phyloP scores from a whole-genome alignment of 2,888 invertebrate species.

The Sepiola atlantica region DNA sequence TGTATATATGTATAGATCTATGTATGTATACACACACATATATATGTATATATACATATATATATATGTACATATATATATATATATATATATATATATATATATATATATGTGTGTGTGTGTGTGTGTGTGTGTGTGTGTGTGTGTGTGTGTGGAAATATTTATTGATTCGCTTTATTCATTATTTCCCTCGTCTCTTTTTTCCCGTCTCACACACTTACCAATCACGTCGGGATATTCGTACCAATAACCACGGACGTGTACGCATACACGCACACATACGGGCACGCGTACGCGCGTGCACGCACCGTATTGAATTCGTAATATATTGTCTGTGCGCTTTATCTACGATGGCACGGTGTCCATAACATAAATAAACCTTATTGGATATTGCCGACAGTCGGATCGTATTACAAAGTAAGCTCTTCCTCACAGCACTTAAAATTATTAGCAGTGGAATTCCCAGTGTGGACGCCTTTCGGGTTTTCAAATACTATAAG shows the following conservation, averaged over 20 bases:
- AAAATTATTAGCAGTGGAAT: neutral
- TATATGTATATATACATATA: neutral
- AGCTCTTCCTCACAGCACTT: neutral
- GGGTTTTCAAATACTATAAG: neutral
- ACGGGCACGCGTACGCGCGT: neutral
- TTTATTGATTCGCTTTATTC: neutral
- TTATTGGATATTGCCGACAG: slow-evolving; percentile 18
- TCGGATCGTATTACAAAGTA: neutral
- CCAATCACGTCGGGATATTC: too few species aligned
- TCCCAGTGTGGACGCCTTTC: neutral
- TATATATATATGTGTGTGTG: neutral
- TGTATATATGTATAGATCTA: neutral
- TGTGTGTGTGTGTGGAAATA: neutral
- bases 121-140: neutral
- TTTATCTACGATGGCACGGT: neutral
- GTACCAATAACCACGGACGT: too few species aligned
- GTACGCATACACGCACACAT: too few species aligned
- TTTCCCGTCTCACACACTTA: too few species aligned
- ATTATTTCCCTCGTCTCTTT: too few species aligned
- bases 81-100: neutral
- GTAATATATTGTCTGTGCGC: neutral
- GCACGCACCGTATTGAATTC: neutral
- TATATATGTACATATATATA: neutral
- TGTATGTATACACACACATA: neutral
- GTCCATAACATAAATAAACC: neutral